Evolutionary conservation across 1,140 invertebrate species (phyloP).

Genomic region (Teleogryllus occipitalis): DNA sequence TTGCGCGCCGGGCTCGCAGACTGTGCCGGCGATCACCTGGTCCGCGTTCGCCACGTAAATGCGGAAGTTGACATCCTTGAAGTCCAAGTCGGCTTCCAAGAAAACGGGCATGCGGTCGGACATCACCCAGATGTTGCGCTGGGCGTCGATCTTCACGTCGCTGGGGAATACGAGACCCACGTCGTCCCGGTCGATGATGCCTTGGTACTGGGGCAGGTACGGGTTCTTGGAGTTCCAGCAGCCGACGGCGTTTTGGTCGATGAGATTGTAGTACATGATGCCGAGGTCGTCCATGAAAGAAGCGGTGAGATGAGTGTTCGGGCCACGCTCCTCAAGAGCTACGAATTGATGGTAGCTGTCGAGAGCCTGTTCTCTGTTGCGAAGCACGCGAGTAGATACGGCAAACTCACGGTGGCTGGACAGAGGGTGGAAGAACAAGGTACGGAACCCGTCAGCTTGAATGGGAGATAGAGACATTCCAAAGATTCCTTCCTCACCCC

Average conservation of each 20-base stretch:
- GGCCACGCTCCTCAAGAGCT: slow-evolving; percentile 50
- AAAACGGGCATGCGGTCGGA: slow-evolving; percentile 74
- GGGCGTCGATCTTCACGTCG: slow-evolving; percentile 63
- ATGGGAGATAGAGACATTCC: slow-evolving; percentile 62
- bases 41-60: slow-evolving; percentile 58
- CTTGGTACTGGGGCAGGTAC: slow-evolving; percentile 46
- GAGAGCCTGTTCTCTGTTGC: slow-evolving; percentile 26
- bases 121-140: slow-evolving; percentile 60
- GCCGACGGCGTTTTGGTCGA: slow-evolving; percentile 70
- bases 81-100: slow-evolving; percentile 58
- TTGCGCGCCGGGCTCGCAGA: slow-evolving; percentile 40
- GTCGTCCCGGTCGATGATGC: slow-evolving; percentile 62
- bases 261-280: slow-evolving; percentile 63
- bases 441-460: slow-evolving; percentile 53
- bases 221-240: slow-evolving; percentile 65
- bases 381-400: slow-evolving; percentile 60
- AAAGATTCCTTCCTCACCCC: slow-evolving; percentile 72
- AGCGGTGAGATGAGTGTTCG: slow-evolving; percentile 57
- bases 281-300: slow-evolving; percentile 62
- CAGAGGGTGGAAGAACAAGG: slow-evolving; percentile 66
- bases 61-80: slow-evolving; percentile 64
- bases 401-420: slow-evolving; percentile 67
- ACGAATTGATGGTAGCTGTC: slow-evolving; percentile 64
- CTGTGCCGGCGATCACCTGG: slow-evolving; percentile 55
- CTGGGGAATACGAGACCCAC: slow-evolving; percentile 64